Base-by-base conservation (phyloP, 1,140 invertebrate genomes). In the Phortica variegata region DNA sequence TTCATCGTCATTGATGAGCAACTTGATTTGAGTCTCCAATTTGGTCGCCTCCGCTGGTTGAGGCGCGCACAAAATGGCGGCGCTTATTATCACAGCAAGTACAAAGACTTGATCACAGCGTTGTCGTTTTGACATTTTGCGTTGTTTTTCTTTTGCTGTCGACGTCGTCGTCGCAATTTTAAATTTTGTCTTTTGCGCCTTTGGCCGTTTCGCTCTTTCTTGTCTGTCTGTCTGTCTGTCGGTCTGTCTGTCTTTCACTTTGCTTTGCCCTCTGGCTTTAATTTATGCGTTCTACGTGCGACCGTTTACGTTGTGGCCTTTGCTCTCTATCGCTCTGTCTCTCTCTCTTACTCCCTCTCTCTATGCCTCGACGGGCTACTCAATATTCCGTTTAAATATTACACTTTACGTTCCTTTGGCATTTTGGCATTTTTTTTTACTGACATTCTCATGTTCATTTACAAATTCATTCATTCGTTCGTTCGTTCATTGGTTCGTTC, bases 251-350 rank as follows among this genome's bases (percentile, higher is more conserved):
- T n/a, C n/a, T n/a, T 26, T 26, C 5, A 26, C 10, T 26, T 26
- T 26, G 23, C n/a, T 12, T 34, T 16, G 13, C 45, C 33, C 17
- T 58, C 34, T 26, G 37, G 12, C 12, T 63, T 63, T 68, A 68
- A 68, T 68, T 68, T 68, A 68, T 68, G 63, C 52, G 49, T 37
- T 43, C 54, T 69, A 68, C 63, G 63, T 68, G 63, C 65, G 41
- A 49, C 48, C 65, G 63, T 68, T 68, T 68, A 69, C 56, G 62
- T 52, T 31, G 43, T 46, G 47, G 20, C 45, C n/a, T n/a, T n/a
- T n/a, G n/a, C n/a, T n/a, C n/a, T n/a, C n/a, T n/a, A n/a, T n/a
- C n/a, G n/a, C n/a, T n/a, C n/a, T n/a, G n/a, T n/a, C n/a, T n/a
- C n/a, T n/a, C n/a, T n/a, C n/a, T n/a, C n/a, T n/a, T n/a, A n/a